Base-by-base conservation (phyloP, 2,888 invertebrate species). In the Lagria hirta region DNA sequence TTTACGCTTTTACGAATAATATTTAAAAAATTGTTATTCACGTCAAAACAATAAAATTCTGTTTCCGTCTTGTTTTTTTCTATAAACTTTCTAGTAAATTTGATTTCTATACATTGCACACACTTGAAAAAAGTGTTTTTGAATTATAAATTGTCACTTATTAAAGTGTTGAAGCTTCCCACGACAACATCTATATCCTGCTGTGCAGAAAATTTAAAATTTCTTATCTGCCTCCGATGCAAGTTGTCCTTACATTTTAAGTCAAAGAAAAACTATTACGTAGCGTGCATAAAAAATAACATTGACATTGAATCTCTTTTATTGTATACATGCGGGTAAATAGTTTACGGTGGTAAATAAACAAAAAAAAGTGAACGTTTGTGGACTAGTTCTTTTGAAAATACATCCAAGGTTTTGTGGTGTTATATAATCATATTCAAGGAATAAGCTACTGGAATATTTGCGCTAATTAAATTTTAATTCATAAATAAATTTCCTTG, bases 1-100 rank as follows among this genome's bases (percentile, higher is more conserved):
- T 58, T 57, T 57, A 56, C 57, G 56, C 55, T 57, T 55, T 55
- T 57, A 47, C 50, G 54, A 49, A 51, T 57, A 48, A 42, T 43
- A 27, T 29, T 48, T 28, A 55, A 51, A 52, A 44, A 42, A 34
- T 18, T 12, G 15, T 35, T 26, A 6, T 21, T 23, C 17, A n/a
- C n/a, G n/a, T n/a, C n/a, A n/a, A n/a, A 30, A 10, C 40, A 34
- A 34, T 43, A 48, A 33, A 38, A 48, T 48, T 37, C 38, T 42
- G 32, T 43, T 48, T 48, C 48, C 48, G 48, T 40, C 37, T 43
- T 30, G 21, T 26, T 22, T 22, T 34, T 44, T 38, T 44, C 34
- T 34, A 23, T 30, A 7, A 8, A 11, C 29, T 18, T 16, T 16
- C 12, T 18, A 37, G 14, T 12, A 17, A 24, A 15, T n/a, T n/a